These are phyloP conservation scores for Cheilosia grossa DNA, from an alignment of 2,888 invertebrate species.

Conservation along the genomic window DNA sequence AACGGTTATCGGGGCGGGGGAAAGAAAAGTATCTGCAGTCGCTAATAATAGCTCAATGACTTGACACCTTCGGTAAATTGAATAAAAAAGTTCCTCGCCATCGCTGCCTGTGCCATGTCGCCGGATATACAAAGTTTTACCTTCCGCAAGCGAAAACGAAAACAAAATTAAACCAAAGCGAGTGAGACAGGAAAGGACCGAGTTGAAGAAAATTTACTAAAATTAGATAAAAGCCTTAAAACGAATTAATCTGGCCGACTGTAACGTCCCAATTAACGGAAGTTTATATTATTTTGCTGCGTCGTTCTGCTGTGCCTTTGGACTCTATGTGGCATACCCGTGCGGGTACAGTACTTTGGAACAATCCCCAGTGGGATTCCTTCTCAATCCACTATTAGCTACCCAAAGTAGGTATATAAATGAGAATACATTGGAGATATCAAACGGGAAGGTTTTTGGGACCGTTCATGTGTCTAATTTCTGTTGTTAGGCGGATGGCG, in stretches of 20 bases:
- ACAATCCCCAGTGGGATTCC: too few species aligned
- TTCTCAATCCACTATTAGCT: too few species aligned
- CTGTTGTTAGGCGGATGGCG: too few species aligned
- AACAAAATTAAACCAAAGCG: conserved; percentile 37
- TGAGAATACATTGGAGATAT: too few species aligned
- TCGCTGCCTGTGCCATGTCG: conserved; percentile 4
- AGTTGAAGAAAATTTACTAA: conserved; percentile 29
- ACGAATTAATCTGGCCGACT: conserved; percentile 62
- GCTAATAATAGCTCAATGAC: conserved; percentile 45
- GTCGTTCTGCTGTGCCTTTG: background rate
- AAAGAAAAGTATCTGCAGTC: background rate
- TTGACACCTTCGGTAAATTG: conserved; percentile 31
- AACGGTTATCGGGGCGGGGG: background rate
- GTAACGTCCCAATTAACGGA: conserved; percentile 61
- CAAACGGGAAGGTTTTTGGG: too few species aligned
- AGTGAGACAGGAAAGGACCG: background rate
- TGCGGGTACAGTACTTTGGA: background rate
- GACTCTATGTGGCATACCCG: background rate
- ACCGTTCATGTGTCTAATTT: too few species aligned
- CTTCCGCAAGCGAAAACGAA: background rate
- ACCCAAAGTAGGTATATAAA: too few species aligned
- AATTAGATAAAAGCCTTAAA: conserved; percentile 64
- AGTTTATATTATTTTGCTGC: conserved; percentile 37
- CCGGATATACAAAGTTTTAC: too few species aligned
- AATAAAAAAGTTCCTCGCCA: background rate